These are phyloP conservation scores for Emys orbicularis DNA, from an alignment of 2,797 vertebrate species.

Conservation along the genomic window DNA sequence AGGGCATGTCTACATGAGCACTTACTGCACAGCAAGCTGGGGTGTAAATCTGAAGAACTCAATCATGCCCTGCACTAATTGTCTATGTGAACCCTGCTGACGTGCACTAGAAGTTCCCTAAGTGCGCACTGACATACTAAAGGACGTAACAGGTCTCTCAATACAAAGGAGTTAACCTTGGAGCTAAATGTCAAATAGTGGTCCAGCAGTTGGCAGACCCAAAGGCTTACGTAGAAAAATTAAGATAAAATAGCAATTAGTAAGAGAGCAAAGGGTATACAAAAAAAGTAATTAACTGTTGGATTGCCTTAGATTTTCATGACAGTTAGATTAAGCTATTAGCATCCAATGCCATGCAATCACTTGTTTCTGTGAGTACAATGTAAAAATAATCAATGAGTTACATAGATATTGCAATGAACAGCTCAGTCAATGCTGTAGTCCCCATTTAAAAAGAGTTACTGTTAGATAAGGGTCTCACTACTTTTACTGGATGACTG, in stretches of 20 bases:
- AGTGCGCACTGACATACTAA: not conserved
- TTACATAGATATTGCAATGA: not conserved
- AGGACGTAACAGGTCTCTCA: not conserved
- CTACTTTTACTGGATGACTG: not conserved
- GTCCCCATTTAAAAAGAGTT: not conserved
- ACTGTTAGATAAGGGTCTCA: not conserved
- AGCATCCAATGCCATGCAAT: not conserved
- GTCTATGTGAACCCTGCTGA: not conserved
- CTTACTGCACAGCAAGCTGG: not conserved
- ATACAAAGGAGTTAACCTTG: not conserved
- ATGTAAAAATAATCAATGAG: not conserved
- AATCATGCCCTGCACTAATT: not conserved
- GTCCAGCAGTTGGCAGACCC: not conserved
- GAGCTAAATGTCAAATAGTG: not conserved
- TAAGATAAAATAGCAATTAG: not conserved
- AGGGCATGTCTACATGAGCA: not conserved
- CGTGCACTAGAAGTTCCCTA: not conserved
- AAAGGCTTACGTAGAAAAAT: not conserved
- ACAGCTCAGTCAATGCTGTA: not conserved
- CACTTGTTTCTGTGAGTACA: not conserved
- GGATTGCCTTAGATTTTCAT: not conserved
- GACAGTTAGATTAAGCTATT: not conserved
- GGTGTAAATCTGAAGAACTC: not conserved
- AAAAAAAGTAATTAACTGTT: not conserved
- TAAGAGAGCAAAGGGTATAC: not conserved